Evolutionary conservation across 1,140 invertebrate species (phyloP).

Genomic region (Drosophila nasuta): DNA sequence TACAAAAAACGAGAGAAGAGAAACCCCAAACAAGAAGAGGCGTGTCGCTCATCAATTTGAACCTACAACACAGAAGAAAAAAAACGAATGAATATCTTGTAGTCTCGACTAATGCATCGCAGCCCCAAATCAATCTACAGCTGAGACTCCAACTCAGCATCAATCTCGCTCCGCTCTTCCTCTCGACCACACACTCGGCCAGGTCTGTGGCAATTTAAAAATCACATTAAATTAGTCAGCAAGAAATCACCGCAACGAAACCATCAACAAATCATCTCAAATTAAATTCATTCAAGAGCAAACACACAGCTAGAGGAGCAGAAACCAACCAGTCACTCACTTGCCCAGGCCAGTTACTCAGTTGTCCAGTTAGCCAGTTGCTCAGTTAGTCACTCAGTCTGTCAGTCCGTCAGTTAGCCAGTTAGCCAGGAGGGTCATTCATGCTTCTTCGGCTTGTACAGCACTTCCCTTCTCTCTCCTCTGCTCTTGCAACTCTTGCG

Average conservation of each 20-base stretch:
- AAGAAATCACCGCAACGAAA: conserved; percentile 83
- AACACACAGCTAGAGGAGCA: conserved; percentile 8
- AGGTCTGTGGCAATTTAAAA: conserved; percentile 75
- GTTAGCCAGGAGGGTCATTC: conserved; percentile 46
- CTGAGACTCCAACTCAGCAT: conserved; percentile 13
- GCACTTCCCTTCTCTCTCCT: conserved; percentile 22
- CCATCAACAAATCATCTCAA: conserved; percentile 83
- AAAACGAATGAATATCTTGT: background rate
- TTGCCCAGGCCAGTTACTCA: background rate
- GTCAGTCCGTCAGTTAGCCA: background rate
- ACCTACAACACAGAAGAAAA: background rate
- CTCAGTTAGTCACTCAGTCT: background rate
- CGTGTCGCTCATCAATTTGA: conserved; percentile 71
- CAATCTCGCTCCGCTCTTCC: conserved; percentile 3
- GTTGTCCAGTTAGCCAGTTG: background rate
- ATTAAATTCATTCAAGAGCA: conserved; percentile 79
- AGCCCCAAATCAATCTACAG: conserved; percentile 69
- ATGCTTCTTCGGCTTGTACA: conserved; percentile 57
- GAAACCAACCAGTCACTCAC: background rate
- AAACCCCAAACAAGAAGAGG: conserved; percentile 32
- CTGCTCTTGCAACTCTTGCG: conserved; percentile 15
- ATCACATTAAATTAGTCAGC: conserved; percentile 84
- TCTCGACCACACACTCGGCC: conserved; percentile 70
- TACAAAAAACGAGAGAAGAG: background rate
- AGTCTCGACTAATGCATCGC: conserved; percentile 27